Percentiles rank a stretch among this genome's conserved stretches.
Conservation (phyloP, 1,140 invertebrate genomes). For the Drosophila nikananu region DNA sequence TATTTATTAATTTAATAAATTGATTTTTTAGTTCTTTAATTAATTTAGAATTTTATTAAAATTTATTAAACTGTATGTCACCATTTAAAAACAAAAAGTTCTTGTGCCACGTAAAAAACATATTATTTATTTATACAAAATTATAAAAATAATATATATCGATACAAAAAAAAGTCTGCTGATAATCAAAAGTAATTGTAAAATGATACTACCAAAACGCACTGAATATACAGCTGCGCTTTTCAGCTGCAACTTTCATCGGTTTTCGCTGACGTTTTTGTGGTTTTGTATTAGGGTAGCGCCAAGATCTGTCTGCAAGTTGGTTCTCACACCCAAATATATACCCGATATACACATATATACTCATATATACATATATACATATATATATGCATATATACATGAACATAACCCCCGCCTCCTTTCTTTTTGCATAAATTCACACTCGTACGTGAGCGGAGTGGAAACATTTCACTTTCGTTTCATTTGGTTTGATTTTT, state of each 20-base stretch:
- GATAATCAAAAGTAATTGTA: not conserved
- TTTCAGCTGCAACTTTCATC: constrained; percentile 13
- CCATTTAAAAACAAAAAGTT: not conserved
- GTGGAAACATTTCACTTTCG: constrained; percentile 74
- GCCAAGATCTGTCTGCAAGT: constrained; percentile 28
- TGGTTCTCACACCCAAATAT: constrained; percentile 35
- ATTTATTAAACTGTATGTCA: not conserved
- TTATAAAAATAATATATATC: not conserved
- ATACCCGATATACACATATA: not conserved
- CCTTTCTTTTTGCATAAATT: constrained; percentile 54
- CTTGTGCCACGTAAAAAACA: not conserved
- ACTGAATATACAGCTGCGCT: not conserved
- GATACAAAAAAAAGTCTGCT: not conserved
- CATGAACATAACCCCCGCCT: not conserved
- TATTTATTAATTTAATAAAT: not conserved
- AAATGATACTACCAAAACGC: not conserved
- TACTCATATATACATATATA: not conserved
- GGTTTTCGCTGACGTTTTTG: constrained; percentile 1
- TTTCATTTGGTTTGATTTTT: constrained; percentile 41
- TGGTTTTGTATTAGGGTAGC: constrained; percentile 4
- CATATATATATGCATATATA: not conserved
- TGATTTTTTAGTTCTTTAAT: not conserved
- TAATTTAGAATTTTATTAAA: not conserved
- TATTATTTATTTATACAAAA: not conserved
- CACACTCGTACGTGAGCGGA: constrained; percentile 50